A percentile compares a stretch with the other conserved stretches of the same genome.
These are phyloP conservation scores for Naja naja DNA, from an alignment of 2,113 vertebrate genomes.

Conservation along the genomic window DNA sequence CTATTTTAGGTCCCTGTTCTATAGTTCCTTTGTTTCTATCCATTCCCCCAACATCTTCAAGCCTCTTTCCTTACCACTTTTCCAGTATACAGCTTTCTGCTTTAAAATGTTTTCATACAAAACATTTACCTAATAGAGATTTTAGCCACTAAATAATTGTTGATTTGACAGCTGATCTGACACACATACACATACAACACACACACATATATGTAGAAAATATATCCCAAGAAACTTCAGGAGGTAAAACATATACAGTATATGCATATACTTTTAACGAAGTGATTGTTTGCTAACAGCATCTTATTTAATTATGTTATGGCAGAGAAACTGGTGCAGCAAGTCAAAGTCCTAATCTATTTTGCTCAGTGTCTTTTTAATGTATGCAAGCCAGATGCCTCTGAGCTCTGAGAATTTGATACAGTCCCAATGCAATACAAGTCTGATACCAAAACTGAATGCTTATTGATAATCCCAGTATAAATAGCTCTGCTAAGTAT, in stretches of 20 bases:
- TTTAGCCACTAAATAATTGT: no score
- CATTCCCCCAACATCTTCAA: no score
- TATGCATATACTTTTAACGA: neutral
- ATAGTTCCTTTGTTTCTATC: no score
- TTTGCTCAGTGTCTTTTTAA: neutral
- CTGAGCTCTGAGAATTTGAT: neutral
- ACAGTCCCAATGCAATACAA: neutral
- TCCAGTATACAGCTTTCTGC: neutral
- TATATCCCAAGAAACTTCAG: neutral
- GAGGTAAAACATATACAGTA: neutral
- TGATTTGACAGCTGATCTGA: no score
- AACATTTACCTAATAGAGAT: no score
- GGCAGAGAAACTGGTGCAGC: neutral
- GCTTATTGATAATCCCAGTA: neutral
- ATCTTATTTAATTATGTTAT: neutral
- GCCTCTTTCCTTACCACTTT: no score
- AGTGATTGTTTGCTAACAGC: neutral
- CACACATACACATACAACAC: neutral
- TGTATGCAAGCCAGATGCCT: neutral
- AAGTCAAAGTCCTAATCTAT: neutral
- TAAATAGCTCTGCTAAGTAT: neutral
- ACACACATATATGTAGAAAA: neutral
- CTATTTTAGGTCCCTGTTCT: no score
- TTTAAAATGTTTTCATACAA: neutral
- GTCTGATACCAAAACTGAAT: neutral